phyloP scores from a whole-genome alignment of 92 coral and sea anemone species.

The Zoanthus sociatus region DNA sequence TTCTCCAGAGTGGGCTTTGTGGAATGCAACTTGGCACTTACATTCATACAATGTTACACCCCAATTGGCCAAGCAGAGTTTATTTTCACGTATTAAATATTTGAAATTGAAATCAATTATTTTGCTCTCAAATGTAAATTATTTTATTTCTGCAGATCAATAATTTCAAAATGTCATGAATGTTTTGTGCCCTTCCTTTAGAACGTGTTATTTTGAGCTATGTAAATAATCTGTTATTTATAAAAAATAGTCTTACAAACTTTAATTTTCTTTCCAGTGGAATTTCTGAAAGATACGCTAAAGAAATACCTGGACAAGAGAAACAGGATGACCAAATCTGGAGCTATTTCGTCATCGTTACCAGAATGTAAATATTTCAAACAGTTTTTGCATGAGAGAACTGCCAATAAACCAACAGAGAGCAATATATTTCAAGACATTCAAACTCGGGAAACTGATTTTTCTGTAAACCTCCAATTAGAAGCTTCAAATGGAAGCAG shows the following conservation, averaged over 20 bases:
- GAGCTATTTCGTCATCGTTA: constrained; percentile 49
- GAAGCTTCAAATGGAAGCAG: constrained; percentile 10
- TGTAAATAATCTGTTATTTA: neutral
- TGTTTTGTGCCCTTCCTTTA: too few relatives aligned
- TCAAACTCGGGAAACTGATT: neutral
- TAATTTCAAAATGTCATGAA: too few relatives aligned
- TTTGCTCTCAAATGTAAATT: too few relatives aligned
- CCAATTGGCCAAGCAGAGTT: neutral
- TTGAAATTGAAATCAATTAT: too few relatives aligned
- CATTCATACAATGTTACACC: neutral
- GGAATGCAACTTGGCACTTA: constrained; percentile 18
- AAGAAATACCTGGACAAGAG: constrained; percentile 51
- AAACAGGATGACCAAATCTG: constrained; percentile 47
- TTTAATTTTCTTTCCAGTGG: constrained; percentile 27
- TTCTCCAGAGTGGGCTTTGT: neutral
- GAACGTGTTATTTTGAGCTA: neutral
- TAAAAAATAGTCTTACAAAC: neutral
- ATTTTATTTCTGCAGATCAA: too few relatives aligned
- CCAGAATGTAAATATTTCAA: constrained; percentile 52
- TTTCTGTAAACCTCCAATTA: neutral
- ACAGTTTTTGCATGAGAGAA: constrained; percentile 46
- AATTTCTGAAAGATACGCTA: constrained; percentile 36
- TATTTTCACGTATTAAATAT: neutral
- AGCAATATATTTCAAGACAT: constrained; percentile 16
- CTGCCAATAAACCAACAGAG: constrained; percentile 46